Conservation (phyloP, 2,113 vertebrate species). For the Petromus typicus region DNA sequence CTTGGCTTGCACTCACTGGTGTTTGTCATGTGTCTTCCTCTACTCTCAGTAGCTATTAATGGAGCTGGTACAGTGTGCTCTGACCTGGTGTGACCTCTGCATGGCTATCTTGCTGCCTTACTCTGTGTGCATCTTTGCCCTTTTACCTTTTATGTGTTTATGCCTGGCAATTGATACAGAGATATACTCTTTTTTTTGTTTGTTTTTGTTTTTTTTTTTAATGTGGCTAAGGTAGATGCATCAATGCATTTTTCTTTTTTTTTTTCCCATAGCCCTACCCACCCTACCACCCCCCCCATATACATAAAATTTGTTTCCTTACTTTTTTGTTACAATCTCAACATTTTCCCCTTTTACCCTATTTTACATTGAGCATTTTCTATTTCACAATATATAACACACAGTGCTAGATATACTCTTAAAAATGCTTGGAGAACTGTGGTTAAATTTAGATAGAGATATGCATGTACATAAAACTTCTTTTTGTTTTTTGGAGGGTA, state of each 20-base stretch:
- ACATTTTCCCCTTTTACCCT: too few relatives aligned
- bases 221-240: too few relatives aligned
- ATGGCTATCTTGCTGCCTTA: neutral
- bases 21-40: neutral
- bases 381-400: too few relatives aligned
- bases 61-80: neutral
- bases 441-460: neutral
- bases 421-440: neutral
- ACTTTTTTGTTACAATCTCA: too few relatives aligned
- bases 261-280: too few relatives aligned
- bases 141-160: neutral
- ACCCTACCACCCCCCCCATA: too few relatives aligned
- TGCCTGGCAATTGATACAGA: neutral
- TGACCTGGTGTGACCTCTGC: conserved; percentile 56
- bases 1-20: neutral
- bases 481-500: neutral
- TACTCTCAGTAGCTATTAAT: conserved; percentile 61
- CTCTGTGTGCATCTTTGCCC: neutral
- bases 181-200: too few relatives aligned
- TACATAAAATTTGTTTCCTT: too few relatives aligned
- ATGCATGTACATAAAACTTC: neutral
- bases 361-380: too few relatives aligned
- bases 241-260: too few relatives aligned
- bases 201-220: too few relatives aligned
- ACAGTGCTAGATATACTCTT: too few relatives aligned